Base-by-base conservation (phyloP, 1,140 invertebrate species). In the Ladona fulva region DNA sequence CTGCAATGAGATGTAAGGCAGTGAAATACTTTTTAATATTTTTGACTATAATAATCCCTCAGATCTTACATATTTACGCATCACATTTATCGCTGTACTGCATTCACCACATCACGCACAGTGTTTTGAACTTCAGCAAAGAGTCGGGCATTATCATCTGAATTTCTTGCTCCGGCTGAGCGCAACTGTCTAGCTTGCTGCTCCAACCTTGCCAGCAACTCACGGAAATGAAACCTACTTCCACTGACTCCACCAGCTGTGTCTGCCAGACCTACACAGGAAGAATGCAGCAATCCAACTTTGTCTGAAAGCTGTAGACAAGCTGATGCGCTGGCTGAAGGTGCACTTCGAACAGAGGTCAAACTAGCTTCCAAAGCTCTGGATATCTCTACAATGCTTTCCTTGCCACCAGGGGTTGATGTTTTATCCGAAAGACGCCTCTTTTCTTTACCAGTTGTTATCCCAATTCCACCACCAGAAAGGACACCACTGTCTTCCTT, bases 231-330 rank as follows among this genome's bases (percentile, higher is more conserved):
- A 84, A 97, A 96, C 78, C 95, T 66, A 22, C 52, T 66, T 66
- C 52, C 52, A 66, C 3, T 66, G 16, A 66, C 52, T 22, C 52
- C 52, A 66, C 52, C 14, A 92, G 29, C 93, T 90, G 82, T 95
- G 79, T 93, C 92, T 0, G 90, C 88, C 77, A 93, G 92, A 66
- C 89, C 89, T 59, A 89, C 86, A 83, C 94, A 96, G 78, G 92
- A 91, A 0, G 90, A 89, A 81, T 94, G 92, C 66, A 96, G 87
- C 74, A 92, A 85, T 66, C 92, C 92, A 12, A 95, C 89, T 82
- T 94, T 94, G 82, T 96, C 94, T 0, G 93, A 94, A 0, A 95
- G 86, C 82, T 95, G 93, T n/a, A 95, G 86, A 88, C 93, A 94
- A 80, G 88, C 90, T 0, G 90, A 88, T 76, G 90, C 89, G 0